Base-by-base conservation (phyloP, 2,113 vertebrate genomes). In the Solea senegalensis region DNA sequence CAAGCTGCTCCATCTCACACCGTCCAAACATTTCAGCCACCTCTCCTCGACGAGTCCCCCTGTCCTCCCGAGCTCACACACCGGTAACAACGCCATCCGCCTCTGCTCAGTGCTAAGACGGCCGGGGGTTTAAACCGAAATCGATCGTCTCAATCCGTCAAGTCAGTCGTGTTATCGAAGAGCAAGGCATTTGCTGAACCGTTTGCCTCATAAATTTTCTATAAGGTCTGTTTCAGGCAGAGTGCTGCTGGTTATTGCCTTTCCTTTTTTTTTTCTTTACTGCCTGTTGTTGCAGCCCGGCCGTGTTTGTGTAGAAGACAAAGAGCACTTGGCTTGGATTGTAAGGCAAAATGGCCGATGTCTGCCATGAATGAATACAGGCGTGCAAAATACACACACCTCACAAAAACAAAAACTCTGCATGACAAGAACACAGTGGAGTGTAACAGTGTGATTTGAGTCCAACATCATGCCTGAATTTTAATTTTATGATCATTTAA, bases 321-420 rank as follows among this genome's bases (percentile, higher is more conserved):
- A 90, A 87, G 84, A 85, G 83, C 85, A 84, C 72, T 87, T 74
- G 84, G 71, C 6, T 83, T 81, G 82, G 74, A 72, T 80, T 83
- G 87, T 3, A 64, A 83, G 52, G 76, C 85, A 92, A 92, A 91
- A 92, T 92, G 90, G 91, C 90, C 73, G 90, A 89, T 79, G 78
- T 80, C 72, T 87, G 80, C 76, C 57, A 45, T 78, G 81, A 88
- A 82, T 89, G 86, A 81, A 70, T 67, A 76, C 16, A 5, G 65
- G 72, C 54, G 44, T 81, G 86, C 81, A 69, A 41, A 61, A 67
- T 34, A 13, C 69, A 26, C 69, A 44, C 26, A 55, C 72, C 65
- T 41, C 10, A 16, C 44, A n/a, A 26, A 61, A n/a, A 14, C 62
- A 15, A 49, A 49, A 13, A 49, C 9, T 2, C 9, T 21, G 9